phyloP scores from a whole-genome alignment of 1,140 invertebrate species.

The Megathymus violae region DNA sequence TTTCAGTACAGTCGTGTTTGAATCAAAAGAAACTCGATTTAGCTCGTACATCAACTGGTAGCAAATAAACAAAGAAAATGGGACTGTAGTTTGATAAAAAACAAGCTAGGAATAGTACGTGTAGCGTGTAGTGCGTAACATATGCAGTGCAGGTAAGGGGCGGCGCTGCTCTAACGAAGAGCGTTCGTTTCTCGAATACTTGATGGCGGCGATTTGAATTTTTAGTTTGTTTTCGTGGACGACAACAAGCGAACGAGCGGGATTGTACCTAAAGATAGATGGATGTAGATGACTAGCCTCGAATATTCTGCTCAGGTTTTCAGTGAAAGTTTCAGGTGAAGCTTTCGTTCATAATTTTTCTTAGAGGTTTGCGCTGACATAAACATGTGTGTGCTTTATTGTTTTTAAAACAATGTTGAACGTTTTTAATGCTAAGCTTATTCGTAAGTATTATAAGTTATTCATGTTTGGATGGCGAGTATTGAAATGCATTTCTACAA shows the following conservation, averaged over 20 bases:
- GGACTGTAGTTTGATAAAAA: conserved; percentile 72
- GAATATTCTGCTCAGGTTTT: conserved; percentile 19
- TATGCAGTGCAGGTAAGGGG: conserved; percentile 77
- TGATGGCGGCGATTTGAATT: conserved; percentile 64
- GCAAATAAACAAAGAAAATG: conserved; percentile 75
- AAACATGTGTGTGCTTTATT: background rate
- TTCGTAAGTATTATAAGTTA: too few species aligned
- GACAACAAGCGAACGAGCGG: conserved; percentile 29
- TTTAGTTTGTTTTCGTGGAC: conserved; percentile 56
- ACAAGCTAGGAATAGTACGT: conserved; percentile 49
- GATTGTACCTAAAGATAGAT: conserved; percentile 15
- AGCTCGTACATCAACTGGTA: conserved; percentile 70
- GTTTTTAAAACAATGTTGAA: background rate
- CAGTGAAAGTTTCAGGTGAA: conserved; percentile 5
- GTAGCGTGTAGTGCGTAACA: conserved; percentile 57
- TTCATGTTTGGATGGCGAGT: too few species aligned
- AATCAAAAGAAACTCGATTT: conserved; percentile 81
- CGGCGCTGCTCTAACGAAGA: conserved; percentile 68
- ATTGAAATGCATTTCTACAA: too few species aligned
- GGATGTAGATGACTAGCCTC: conserved; percentile 7
- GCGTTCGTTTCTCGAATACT: conserved; percentile 66
- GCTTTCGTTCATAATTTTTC: background rate
- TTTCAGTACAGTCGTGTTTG: conserved; percentile 58
- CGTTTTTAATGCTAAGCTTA: too few species aligned
- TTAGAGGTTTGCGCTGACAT: background rate